A percentile compares a stretch with the other conserved stretches of the same genome.
Conservation (phyloP, 2,797 vertebrate genomes). For the Phrynocephalus vlangalii region DNA sequence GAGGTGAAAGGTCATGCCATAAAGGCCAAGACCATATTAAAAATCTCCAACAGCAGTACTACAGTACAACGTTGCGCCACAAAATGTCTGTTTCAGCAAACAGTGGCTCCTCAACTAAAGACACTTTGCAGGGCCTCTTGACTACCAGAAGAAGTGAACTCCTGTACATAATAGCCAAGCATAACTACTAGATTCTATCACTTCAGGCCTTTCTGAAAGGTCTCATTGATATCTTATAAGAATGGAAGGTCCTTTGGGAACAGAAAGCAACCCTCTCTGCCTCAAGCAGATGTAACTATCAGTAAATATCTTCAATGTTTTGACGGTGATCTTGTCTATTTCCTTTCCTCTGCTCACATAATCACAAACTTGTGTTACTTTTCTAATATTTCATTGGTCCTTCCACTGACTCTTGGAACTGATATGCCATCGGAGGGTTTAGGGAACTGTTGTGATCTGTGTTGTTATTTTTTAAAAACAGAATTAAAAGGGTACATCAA, state of each 20-base stretch:
- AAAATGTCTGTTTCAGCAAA: background rate
- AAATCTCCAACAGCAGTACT: background rate
- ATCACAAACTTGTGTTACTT: background rate
- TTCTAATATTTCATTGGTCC: background rate
- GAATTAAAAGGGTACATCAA: background rate
- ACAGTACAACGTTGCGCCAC: background rate
- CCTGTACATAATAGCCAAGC: background rate
- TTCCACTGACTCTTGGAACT: background rate
- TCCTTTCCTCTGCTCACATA: background rate
- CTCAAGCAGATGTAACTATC: background rate
- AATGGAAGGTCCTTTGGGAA: background rate
- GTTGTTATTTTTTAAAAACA: background rate
- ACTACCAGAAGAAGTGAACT: background rate
- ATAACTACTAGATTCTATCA: background rate
- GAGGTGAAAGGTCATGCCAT: background rate
- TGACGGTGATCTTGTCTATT: background rate
- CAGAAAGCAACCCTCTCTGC: background rate
- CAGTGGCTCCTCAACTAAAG: background rate
- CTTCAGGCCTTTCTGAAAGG: background rate
- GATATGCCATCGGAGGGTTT: background rate
- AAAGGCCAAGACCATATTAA: background rate
- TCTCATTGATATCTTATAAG: background rate
- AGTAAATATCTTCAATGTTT: background rate
- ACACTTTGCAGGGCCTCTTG: background rate
- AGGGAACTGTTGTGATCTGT: background rate